phyloP scores from a whole-genome alignment of 2,797 vertebrate species.

The Scolopax rusticola region DNA sequence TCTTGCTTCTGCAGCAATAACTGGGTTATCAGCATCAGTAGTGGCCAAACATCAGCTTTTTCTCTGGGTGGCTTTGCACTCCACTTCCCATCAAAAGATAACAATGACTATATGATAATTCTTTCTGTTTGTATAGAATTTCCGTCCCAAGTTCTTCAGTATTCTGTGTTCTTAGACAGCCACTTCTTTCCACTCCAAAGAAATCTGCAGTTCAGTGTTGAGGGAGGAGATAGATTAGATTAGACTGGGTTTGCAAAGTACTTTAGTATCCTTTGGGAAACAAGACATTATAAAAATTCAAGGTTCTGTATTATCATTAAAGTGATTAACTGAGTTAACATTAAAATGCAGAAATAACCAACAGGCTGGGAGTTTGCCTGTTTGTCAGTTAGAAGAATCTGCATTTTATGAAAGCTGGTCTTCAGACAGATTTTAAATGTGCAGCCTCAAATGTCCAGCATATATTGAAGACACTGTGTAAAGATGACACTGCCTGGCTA shows the following conservation, averaged over 20 bases:
- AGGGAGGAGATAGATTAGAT: background rate
- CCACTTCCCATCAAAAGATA: background rate
- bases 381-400: background rate
- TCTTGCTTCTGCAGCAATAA: background rate
- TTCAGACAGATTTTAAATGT: background rate
- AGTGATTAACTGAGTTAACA: background rate
- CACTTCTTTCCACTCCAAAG: background rate
- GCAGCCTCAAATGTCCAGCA: background rate
- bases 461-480: background rate
- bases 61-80: background rate
- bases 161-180: background rate
- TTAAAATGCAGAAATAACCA: background rate
- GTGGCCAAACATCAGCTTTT: background rate
- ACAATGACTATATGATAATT: background rate
- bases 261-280: conserved; percentile 11
- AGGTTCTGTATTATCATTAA: background rate
- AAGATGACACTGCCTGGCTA: background rate
- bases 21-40: background rate
- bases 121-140: background rate
- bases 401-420: background rate
- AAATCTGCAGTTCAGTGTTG: background rate
- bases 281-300: background rate
- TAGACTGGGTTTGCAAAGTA: background rate
- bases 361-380: background rate
- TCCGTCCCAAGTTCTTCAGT: background rate